A percentile compares a stretch with the other conserved stretches of the same genome.
Evolutionary conservation across 2,113 vertebrate species (phyloP).

Genomic region (Eurystomus gularis): DNA sequence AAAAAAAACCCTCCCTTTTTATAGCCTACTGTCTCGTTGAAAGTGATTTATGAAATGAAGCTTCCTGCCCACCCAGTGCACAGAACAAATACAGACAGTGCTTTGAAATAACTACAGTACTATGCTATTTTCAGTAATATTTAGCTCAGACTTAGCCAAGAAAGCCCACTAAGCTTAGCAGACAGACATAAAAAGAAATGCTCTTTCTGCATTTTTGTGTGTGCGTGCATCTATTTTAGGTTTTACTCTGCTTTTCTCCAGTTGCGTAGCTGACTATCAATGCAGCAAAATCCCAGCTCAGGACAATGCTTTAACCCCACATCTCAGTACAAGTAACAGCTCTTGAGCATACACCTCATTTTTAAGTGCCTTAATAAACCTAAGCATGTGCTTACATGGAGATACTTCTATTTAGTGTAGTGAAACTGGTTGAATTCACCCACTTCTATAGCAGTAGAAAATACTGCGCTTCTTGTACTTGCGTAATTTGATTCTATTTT

Average conservation of each 20-base stretch:
- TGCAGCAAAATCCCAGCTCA: background rate
- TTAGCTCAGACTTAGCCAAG: slow-evolving; percentile 59
- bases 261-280: background rate
- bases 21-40: slow-evolving; percentile 63
- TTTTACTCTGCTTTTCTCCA: slow-evolving; percentile 12
- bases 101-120: slow-evolving; percentile 62
- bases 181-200: slow-evolving; percentile 62
- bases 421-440: background rate
- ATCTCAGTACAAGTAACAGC: background rate
- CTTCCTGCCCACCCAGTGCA: slow-evolving; percentile 69
- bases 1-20: slow-evolving; percentile 56
- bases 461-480: background rate
- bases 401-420: background rate
- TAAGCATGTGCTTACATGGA: background rate
- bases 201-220: slow-evolving; percentile 45
- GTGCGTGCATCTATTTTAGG: slow-evolving; percentile 18
- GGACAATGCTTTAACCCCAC: background rate
- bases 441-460: background rate
- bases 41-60: slow-evolving; percentile 68
- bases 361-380: background rate
- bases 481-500: background rate
- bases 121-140: slow-evolving; percentile 61
- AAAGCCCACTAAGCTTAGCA: slow-evolving; percentile 51
- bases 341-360: background rate
- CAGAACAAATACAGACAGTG: slow-evolving; percentile 58